A percentile compares a stretch with the other conserved stretches of the same genome.
Conservation (phyloP, 2,888 invertebrate genomes). For the Nezara viridula region DNA sequence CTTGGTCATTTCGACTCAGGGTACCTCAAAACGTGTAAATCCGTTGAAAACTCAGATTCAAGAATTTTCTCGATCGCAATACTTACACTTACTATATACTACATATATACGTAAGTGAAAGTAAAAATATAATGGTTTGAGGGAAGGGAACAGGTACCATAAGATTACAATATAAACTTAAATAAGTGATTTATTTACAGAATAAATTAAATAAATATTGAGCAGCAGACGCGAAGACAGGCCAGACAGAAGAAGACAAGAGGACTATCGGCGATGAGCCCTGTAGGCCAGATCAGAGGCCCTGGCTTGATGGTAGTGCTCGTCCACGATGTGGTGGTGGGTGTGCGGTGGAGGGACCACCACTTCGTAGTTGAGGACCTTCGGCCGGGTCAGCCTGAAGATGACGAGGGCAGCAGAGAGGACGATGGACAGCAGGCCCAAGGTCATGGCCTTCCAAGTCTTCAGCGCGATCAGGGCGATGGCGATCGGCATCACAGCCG, state of each 20-base stretch:
- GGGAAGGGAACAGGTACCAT: too few species aligned
- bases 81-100: too few species aligned
- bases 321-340: slow-evolving; percentile 64
- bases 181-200: slow-evolving; percentile 34
- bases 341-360: slow-evolving; percentile 83
- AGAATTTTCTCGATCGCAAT: too few species aligned
- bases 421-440: slow-evolving; percentile 86
- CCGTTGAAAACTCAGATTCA: too few species aligned
- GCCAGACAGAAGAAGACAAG: neutral
- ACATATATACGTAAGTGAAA: too few species aligned
- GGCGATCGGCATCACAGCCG: slow-evolving; percentile 85
- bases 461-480: slow-evolving; percentile 87
- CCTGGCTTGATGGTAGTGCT: slow-evolving; percentile 63
- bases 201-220: slow-evolving; percentile 55
- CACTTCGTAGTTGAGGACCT: slow-evolving; percentile 89
- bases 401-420: slow-evolving; percentile 88
- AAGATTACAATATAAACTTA: slow-evolving; percentile 20
- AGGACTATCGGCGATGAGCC: slow-evolving; percentile 55
- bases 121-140: too few species aligned
- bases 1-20: too few species aligned
- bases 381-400: slow-evolving; percentile 89
- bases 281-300: slow-evolving; percentile 60
- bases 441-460: slow-evolving; percentile 90
- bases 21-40: too few species aligned
- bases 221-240: neutral